Evolutionary conservation across 2,888 invertebrate species (phyloP), one percentile per base, ranked within the genome.

Genomic region (Dichetophora obliterata): DNA sequence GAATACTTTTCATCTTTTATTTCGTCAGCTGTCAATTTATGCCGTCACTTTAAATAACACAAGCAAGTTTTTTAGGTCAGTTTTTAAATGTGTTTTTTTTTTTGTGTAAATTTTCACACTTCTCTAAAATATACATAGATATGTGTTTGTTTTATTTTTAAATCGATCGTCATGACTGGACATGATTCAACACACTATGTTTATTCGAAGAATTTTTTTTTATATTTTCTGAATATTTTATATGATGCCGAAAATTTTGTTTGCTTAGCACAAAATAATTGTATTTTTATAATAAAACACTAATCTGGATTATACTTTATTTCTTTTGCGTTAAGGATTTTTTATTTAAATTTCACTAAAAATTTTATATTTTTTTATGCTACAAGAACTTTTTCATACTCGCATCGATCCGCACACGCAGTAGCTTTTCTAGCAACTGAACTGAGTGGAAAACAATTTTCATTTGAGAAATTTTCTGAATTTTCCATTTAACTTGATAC

Each of bases 341-440:
- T 75, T 61, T 54, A 69, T 61, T 48, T 74, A 37, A 65, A 37
- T 50, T 27, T 34, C n/a, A n/a, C 8, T n/a, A 19, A 19, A 19
- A 52, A 16, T 27, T 75, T 57, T 19, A 34, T 59, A 73, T 76
- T 48, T 75, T 78, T 76, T 80, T 14, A 27, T 52, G 27, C 69
- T 14, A 48, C 34, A n/a, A 11, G 34, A 31, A 71, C 57, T 27
- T 70, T n/a, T 43, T 68, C n/a, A 22, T 6, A 43, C 73, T 43
- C 31, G 34, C 22, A 50, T 57, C 79, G 79, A 81, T 79, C 83
- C 83, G 85, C 80, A 84, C 87, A 83, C 87, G 82, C 82, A 81
- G 83, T 84, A 84, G 83, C 84, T 84, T 83, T 80, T 82, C 82
- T 79, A 83, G 82, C 86, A 85, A 87, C 86, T 87, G 80, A 83